Conservation (phyloP, 2,113 vertebrate species). For the Callipepla squamata region DNA sequence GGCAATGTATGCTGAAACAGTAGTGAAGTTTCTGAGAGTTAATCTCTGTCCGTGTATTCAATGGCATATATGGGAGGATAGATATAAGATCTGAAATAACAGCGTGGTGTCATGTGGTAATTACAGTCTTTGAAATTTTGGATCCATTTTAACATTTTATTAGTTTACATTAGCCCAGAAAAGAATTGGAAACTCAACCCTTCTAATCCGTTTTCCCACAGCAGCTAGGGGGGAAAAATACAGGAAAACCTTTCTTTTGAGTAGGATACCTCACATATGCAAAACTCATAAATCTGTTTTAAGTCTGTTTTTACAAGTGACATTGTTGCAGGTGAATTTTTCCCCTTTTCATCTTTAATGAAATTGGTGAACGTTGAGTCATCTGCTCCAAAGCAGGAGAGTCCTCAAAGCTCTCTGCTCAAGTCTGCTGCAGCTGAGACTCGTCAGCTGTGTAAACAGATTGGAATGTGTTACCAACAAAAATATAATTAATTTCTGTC, state of each 20-base stretch:
- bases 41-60: background rate
- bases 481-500: constrained; percentile 85
- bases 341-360: constrained; percentile 73
- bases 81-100: constrained; percentile 61
- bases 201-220: constrained; percentile 65
- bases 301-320: constrained; percentile 68
- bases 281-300: constrained; percentile 61
- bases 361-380: constrained; percentile 77
- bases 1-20: constrained; percentile 11
- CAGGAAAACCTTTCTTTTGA: constrained; percentile 47
- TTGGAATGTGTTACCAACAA: constrained; percentile 81
- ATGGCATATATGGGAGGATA: background rate
- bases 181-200: constrained; percentile 66
- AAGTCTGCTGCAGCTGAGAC: constrained; percentile 78
- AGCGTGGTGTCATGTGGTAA: constrained; percentile 65
- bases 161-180: constrained; percentile 62
- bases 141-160: constrained; percentile 58
- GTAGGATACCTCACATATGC: constrained; percentile 5
- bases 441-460: constrained; percentile 85
- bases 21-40: constrained; percentile 4
- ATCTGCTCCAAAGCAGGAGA: constrained; percentile 76
- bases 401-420: constrained; percentile 75
- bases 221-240: constrained; percentile 34
- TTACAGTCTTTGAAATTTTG: constrained; percentile 66
- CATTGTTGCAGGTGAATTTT: constrained; percentile 77